Conservation (phyloP, 2,888 invertebrate genomes). For the Andricus quercusramuli region DNA sequence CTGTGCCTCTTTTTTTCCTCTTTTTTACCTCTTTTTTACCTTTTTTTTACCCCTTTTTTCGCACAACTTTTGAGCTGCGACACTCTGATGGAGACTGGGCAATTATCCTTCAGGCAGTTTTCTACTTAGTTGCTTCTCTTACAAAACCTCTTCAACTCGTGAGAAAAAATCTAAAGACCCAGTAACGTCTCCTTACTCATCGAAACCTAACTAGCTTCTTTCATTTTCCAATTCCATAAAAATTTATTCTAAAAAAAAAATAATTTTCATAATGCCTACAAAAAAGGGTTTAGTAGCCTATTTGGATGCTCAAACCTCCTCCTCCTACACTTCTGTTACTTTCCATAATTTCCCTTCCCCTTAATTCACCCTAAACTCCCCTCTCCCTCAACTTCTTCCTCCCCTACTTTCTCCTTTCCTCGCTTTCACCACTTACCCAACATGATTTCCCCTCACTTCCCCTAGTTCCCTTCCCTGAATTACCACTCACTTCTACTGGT, state of each 20-base stretch:
- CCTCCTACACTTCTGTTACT: too few relatives aligned
- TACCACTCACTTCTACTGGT: too few relatives aligned
- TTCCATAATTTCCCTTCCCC: too few relatives aligned
- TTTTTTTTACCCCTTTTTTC: slow-evolving; percentile 37
- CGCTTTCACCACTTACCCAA: too few relatives aligned
- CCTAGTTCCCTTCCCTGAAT: too few relatives aligned
- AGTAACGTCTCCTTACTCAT: background rate
- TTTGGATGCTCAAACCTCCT: too few relatives aligned
- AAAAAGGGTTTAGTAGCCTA: too few relatives aligned
- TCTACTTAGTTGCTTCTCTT: slow-evolving; percentile 68
- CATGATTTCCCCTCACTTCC: too few relatives aligned
- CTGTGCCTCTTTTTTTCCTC: slow-evolving; percentile 20
- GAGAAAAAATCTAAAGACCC: slow-evolving; percentile 42
- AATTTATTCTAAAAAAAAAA: background rate
- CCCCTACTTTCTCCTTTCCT: too few relatives aligned
- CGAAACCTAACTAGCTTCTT: background rate
- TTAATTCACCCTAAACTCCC: too few relatives aligned
- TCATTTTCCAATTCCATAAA: background rate
- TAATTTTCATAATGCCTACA: background rate
- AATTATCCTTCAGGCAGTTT: slow-evolving; percentile 73
- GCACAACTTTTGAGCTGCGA: slow-evolving; percentile 47
- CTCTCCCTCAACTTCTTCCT: too few relatives aligned
- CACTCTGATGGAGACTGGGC: slow-evolving; percentile 61
- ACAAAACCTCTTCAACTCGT: slow-evolving; percentile 48
- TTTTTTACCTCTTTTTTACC: slow-evolving; percentile 29